Evolutionary conservation across 2,888 invertebrate species (phyloP).

Genomic region (Pristionchus arcanus): DNA sequence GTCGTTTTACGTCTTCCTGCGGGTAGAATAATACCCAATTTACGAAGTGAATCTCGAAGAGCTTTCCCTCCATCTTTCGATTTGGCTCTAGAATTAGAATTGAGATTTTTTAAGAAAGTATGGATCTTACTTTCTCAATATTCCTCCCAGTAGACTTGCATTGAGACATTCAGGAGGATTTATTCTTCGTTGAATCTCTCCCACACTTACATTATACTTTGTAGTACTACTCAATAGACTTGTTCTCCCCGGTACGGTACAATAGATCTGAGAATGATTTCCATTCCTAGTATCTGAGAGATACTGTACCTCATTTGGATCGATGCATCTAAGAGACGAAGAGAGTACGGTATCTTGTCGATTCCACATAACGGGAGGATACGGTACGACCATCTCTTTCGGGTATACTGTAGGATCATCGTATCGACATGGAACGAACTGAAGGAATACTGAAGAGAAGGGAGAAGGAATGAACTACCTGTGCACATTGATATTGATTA

Average conservation of each 20-base stretch:
- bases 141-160: constrained; percentile 97
- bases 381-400: constrained; percentile 37
- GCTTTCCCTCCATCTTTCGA: constrained; percentile 99
- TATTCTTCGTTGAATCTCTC: constrained; percentile 92
- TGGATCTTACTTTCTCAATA: constrained; percentile 88
- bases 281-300: background rate
- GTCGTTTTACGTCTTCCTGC: constrained; percentile 96
- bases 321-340: background rate
- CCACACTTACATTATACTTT: constrained; percentile 99
- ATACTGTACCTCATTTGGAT: constrained; percentile 43
- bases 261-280: constrained; percentile 88
- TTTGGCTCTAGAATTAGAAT: constrained; percentile 88
- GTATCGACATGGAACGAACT: constrained; percentile 35
- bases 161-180: constrained; percentile 99
- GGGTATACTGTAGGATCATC: constrained; percentile 21
- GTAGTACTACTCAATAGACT: constrained; percentile 97
- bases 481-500: background rate
- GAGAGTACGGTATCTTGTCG: constrained; percentile 16
- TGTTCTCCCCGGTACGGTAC: constrained; percentile 96
- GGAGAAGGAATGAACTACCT: background rate
- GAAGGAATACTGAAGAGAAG: background rate
- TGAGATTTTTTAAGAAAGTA: background rate
- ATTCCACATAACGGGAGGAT: constrained; percentile 38
- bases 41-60: constrained; percentile 96
- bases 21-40: constrained; percentile 97